Evolutionary conservation across 2,797 vertebrate species (phyloP), one percentile per base, ranked within the genome.

Genomic region (Falco columbarius): DNA sequence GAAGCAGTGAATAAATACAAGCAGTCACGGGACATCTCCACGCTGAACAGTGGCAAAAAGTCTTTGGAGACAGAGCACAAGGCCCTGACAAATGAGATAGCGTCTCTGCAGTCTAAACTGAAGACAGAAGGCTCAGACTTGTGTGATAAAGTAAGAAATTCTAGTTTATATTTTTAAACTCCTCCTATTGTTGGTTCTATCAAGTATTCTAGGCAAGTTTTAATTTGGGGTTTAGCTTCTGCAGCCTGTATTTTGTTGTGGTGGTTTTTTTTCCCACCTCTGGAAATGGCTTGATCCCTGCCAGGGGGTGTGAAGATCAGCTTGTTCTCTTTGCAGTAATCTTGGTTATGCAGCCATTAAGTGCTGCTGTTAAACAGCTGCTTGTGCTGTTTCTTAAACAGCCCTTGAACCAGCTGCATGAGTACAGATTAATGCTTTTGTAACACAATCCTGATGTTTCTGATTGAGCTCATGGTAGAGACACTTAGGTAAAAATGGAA

Each of bases 1-100:
- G 99, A 99, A 97, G 99, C 99, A 10, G 98, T 99, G 77, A 99
- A 99, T 97, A 99, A 99, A 93, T 99, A 99, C 95, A 99, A 99
- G 97, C 99, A 99, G 96, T 99, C 99, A 6, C 98, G 99, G 1
- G 99, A 99, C 90, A 98, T 98, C 4, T 99, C 99, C 26, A 98
- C 99, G 1, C 98, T 99, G 13, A 99, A 99, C 94, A 99, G 99
- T 0, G 99, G 99, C 61, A 99, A 99, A 56, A 99, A 99, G 98
- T 98, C 98, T 44, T 97, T 99, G 91, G 99, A 99, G 96, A 98
- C 98, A 0, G 99, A 99, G 93, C 99, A 99, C 81, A 99, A 99
- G 71, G 95, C 98, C 32, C 98, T 99, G 51, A 99, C 99, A 44
- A 98, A 97, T 8, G 99, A 99, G 91, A 99, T 99, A 65, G 98